Evolutionary conservation across 2,113 vertebrate species (phyloP).

Genomic region (Vimba vimba): DNA sequence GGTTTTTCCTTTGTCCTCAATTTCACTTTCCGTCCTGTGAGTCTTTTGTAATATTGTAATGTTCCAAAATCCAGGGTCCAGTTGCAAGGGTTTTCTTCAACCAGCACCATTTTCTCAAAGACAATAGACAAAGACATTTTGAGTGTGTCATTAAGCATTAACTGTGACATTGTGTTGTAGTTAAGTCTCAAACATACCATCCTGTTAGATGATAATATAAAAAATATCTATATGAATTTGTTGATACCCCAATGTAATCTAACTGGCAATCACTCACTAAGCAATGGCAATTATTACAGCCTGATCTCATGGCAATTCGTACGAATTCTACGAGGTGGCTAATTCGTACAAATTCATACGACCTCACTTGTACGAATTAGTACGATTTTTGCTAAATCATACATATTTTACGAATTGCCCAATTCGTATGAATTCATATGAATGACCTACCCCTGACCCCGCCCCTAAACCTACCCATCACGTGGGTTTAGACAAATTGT

Average conservation of each 20-base stretch:
- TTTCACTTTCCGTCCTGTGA: not conserved
- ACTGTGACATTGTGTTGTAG: not conserved
- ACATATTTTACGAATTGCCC: too few species aligned
- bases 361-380: too few species aligned
- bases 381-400: too few species aligned
- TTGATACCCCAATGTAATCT: not conserved
- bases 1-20: not conserved
- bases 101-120: not conserved
- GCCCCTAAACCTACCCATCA: too few species aligned
- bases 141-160: not conserved
- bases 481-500: too few species aligned
- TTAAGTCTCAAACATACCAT: not conserved
- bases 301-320: too few species aligned
- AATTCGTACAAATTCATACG: too few species aligned
- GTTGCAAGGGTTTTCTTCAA: not conserved
- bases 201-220: not conserved
- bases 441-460: too few species aligned
- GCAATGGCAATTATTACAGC: not conserved
- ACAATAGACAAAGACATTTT: not conserved
- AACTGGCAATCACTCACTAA: not conserved
- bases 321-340: too few species aligned
- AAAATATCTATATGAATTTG: not conserved
- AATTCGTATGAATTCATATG: too few species aligned
- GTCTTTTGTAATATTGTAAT: not conserved
- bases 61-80: not conserved